Evolutionary conservation across 2,797 vertebrate genomes (phyloP), one percentile per base, ranked within the genome.

Genomic region (Macrochelys suwanniensis): DNA sequence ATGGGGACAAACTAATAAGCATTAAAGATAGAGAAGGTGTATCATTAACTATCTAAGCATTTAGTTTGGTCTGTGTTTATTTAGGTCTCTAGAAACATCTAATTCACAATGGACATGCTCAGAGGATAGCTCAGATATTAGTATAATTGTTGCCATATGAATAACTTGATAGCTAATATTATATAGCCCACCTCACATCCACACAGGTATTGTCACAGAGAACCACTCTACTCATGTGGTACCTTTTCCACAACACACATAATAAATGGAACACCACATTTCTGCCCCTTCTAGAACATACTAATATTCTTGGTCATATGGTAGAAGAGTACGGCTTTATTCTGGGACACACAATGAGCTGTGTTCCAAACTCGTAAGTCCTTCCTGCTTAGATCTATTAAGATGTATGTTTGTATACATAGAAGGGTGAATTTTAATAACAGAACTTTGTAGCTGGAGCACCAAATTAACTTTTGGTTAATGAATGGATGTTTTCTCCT

Each of bases 1-100:
- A 79, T 5, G 37, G 65, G 82, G 78, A 88, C 33, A 53, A 96
- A 96, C 85, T 68, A 51, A 94, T 74, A 93, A 88, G 6, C 2
- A 13, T 25, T 59, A 59, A 71, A 91, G 19, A 87, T 17, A 61
- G 33, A 77, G 77, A n/a, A 78, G 26, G 25, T 84, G 33, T 80
- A 47, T 37, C 80, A 85, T 71, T 15, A 92, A 94, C 42, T 80
- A 50, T 11, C 50, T 45, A 87, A 87, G 91, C 33, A 74, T 77
- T 95, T 93, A 88, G 6, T 78, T 45, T 2, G 42, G 10, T 57
- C 74, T 84, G 53, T 85, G 31, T 6, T 7, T 50, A 11, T 59
- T 91, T 21, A 37, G 9, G 6, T 90, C 91, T 95, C 89, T 56
- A 57, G 57, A 90, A 86, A 82, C 2, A 74, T 93, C 84, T 51